Base-by-base conservation (phyloP, 2,113 vertebrate genomes). In the Chloebia gouldiae region DNA sequence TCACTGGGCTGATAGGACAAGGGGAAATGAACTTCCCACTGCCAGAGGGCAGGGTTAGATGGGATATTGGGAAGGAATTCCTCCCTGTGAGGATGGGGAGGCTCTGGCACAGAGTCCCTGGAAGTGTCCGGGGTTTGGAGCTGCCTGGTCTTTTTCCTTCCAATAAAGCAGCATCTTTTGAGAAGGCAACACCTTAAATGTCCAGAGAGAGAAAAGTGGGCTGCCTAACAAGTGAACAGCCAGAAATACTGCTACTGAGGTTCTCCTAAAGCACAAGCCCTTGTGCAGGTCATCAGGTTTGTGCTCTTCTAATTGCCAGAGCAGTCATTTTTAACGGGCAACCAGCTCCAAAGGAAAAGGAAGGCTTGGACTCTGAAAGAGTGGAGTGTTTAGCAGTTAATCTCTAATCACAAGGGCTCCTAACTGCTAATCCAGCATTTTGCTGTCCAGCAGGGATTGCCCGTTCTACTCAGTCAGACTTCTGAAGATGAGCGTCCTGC, bases 341-440 rank as follows among this genome's bases (percentile, higher is more conserved):
- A 4, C 44, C 33, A 24, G 66, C 71, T 72, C 78, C 28, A 54
- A 60, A 82, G 30, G 85, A 31, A 47, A 66, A 33, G 9, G 57
- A 56, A 60, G 80, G 40, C 53, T 79, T 57, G 88, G 37, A 33
- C 35, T 47, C 21, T 4, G 84, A 42, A 81, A 64, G 73, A 85
- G 47, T 8, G 28, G 72, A 91, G 92, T 81, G 71, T 78, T 86
- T 40, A 90, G 81, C 68, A 87, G 75, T 88, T 83, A 44, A 93
- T 91, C 90, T 90, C 70, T 63, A 83, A 93, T 90, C 89, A 77
- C 87, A 47, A 33, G 57, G 73, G 86, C 18, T 81, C 37, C 77
- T 39, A 54, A 80, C 28, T 89, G 93, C 94, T 92, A 87, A 88
- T 92, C 66, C 78, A 87, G 84, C 87, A 35, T 35, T 91, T 61